Evolutionary conservation across 1,140 invertebrate species (phyloP), one percentile per base, ranked within the genome.

Genomic region (Helicoverpa armigera): DNA sequence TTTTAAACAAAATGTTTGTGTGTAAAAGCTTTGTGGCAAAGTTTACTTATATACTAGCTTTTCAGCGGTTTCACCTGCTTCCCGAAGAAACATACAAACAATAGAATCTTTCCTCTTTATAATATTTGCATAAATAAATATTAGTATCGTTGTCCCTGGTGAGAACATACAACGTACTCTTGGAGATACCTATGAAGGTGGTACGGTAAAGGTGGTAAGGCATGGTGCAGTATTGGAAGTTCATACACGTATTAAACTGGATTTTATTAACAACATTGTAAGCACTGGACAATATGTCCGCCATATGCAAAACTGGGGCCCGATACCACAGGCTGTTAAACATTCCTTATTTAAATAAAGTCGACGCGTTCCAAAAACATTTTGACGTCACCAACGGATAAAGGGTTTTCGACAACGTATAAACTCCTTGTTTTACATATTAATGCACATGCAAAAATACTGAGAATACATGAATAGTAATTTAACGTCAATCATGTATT

Each of bases 371-470:
- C 58, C 11, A 11, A 43, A 61, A 29, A 61, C 12, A 61, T 29
- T 61, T 61, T 61, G 35, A 43, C 63, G 35, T 65, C 31, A 69
- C 76, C 85, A 48, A 54, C 35, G 23, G 10, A 80, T 81, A 13
- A 79, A 88, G 87, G 53, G 84, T 85, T 61, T 29, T 29, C 73
- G 54, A 18, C 16, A 56, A 61, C 54, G 54, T 61, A 31, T 61
- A 29, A 31, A 18, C 35, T 35, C 14, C 29, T 35, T 29, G 2
- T 16, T 58, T 58, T 53, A 58, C 31, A 54, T 35, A 35, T 74
- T 74, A 58, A 35, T 35, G 50, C 50, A 48, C 16, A 5, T 61
- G n/a, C 54, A 12, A 50, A 31, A 74, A 58, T 75, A 65, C 61
- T 10, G 13, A 16, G 29, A 65, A 65, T 43, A 35, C 4, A 65